Evolutionary conservation across 2,113 vertebrate genomes (phyloP).

Genomic region (Eonycteris spelaea): DNA sequence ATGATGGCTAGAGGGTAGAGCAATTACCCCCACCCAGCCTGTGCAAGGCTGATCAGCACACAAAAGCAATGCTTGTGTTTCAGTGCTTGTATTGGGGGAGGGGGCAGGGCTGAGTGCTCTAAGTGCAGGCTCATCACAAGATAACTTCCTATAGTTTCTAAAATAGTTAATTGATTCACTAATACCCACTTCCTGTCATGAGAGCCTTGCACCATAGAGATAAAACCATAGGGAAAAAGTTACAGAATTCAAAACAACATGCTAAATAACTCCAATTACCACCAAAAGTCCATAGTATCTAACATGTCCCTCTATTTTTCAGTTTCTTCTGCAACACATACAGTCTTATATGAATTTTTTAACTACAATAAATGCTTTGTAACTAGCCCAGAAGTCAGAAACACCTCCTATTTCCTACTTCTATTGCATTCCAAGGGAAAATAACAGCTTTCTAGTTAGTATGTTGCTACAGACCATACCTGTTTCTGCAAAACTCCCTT

Average conservation of each 20-base stretch:
- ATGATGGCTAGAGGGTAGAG: neutral
- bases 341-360: neutral
- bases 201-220: neutral
- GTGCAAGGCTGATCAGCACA: neutral
- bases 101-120: neutral
- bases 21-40: neutral
- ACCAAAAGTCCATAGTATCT: neutral
- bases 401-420: neutral
- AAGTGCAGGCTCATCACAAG: neutral
- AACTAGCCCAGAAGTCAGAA: neutral
- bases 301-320: fast-evolving
- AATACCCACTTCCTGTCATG: neutral
- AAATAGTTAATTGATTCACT: neutral
- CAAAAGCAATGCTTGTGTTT: neutral
- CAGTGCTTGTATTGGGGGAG: neutral
- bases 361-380: fast-evolving
- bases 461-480: fast-evolving
- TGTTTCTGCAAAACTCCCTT: neutral
- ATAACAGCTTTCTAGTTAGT: neutral
- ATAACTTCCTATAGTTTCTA: neutral
- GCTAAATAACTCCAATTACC: neutral
- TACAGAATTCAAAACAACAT: neutral
- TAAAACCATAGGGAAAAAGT: neutral
- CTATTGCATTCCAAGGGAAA: neutral
- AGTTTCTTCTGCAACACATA: neutral